phyloP scores from a whole-genome alignment of 2,888 invertebrate species.

The Tetranychus piercei region DNA sequence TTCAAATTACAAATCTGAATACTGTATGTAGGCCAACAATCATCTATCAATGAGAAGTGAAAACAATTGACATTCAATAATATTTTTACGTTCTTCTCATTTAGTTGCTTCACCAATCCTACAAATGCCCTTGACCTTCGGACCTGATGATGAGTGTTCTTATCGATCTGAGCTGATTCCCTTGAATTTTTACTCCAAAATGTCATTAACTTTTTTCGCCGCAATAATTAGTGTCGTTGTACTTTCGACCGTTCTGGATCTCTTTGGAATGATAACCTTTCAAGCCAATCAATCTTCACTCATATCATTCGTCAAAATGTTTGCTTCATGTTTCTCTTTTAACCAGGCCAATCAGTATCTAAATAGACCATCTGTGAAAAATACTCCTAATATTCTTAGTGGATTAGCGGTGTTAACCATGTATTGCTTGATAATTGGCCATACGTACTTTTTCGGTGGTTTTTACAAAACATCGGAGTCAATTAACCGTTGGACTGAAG shows the following conservation, averaged over 20 bases:
- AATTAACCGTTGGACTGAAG: constrained; percentile 4
- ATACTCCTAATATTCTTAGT: neutral
- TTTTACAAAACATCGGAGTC: constrained; percentile 10
- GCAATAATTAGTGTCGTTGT: neutral
- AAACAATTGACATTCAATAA: too few species aligned
- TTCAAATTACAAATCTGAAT: too few species aligned
- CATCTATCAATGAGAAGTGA: too few species aligned
- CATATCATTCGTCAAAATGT: neutral
- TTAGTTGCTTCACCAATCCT: constrained; percentile 5
- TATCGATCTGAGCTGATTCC: neutral
- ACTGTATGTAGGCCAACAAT: too few species aligned
- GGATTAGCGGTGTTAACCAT: constrained; percentile 13
- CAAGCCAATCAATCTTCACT: neutral
- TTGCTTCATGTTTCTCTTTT: neutral
- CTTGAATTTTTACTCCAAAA: neutral
- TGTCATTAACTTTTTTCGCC: neutral
- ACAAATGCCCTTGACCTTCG: constrained; percentile 5
- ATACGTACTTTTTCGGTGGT: constrained; percentile 13
- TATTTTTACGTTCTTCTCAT: neutral
- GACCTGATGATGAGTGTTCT: constrained; percentile 11
- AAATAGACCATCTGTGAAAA: neutral
- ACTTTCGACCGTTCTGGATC: neutral
- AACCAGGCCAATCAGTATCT: neutral
- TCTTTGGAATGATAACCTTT: neutral
- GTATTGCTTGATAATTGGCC: constrained; percentile 11